A percentile compares a stretch with the other conserved stretches of the same genome.
These are phyloP conservation scores for Diuraphis noxia DNA, from an alignment of 1,140 invertebrate species.

Conservation along the genomic window DNA sequence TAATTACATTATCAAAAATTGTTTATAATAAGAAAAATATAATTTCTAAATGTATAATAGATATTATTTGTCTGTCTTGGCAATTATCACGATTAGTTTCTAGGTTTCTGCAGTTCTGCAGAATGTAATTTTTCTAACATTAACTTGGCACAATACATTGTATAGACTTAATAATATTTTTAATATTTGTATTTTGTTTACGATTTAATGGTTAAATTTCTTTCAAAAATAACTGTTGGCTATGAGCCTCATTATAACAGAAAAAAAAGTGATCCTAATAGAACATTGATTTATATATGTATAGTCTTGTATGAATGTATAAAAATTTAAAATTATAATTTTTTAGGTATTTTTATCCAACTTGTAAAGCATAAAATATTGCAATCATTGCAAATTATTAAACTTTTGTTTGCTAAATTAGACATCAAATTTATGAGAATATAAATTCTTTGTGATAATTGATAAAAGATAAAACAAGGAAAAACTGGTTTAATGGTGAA, in stretches of 20 bases:
- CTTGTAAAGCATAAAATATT: neutral
- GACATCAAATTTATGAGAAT: neutral
- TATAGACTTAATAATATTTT: neutral
- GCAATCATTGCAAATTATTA: neutral
- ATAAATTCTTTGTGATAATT: neutral
- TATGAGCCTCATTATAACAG: neutral
- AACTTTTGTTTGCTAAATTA: neutral
- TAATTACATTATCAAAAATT: neutral
- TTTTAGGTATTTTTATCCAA: neutral
- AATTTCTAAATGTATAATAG: neutral
- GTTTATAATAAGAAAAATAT: neutral
- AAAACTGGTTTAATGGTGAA: constrained; percentile 31
- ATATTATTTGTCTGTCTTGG: neutral
- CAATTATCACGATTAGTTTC: neutral
- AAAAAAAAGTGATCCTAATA: too few species aligned
- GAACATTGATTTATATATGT: neutral
- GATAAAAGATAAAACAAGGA: neutral
- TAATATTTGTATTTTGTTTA: constrained; percentile 22
- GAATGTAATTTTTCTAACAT: neutral
- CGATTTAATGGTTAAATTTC: neutral
- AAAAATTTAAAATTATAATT: neutral
- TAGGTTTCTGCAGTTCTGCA: too few species aligned
- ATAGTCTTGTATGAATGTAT: neutral
- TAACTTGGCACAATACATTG: neutral
- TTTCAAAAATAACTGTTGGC: neutral